These are phyloP conservation scores for Orchesella flavescens DNA, from an alignment of 2,888 invertebrate genomes.

Conservation along the genomic window DNA sequence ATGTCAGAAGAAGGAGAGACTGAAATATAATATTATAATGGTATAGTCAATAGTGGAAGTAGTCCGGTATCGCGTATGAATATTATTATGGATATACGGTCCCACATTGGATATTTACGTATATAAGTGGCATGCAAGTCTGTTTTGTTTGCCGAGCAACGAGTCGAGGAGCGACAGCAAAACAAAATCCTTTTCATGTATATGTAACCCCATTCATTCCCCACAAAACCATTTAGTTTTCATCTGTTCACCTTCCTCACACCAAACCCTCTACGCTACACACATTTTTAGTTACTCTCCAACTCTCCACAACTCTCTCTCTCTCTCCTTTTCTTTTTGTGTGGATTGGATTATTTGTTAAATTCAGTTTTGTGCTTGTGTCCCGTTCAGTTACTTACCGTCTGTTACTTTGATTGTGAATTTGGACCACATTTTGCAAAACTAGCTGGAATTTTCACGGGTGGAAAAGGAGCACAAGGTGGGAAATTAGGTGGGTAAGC, in stretches of 20 bases:
- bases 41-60: too few relatives aligned
- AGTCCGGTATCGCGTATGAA: too few relatives aligned
- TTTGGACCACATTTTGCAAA: conserved; percentile 26
- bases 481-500: neutral
- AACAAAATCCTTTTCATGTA: neutral
- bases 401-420: conserved; percentile 57
- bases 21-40: too few relatives aligned
- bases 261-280: too few relatives aligned
- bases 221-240: too few relatives aligned
- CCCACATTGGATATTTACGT: too few relatives aligned
- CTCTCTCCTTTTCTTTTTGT: conserved; percentile 13
- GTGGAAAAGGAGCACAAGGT: neutral
- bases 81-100: too few relatives aligned
- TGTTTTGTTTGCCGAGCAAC: conserved; percentile 27
- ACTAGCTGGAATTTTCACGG: conserved; percentile 7
- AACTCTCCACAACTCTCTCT: conserved; percentile 7
- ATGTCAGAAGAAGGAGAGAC: too few relatives aligned
- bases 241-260: conserved; percentile 20
- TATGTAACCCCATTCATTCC: neutral
- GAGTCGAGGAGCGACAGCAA: conserved; percentile 34
- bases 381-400: conserved; percentile 24
- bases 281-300: too few relatives aligned
- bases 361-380: neutral
- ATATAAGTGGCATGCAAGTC: too few relatives aligned
- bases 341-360: too few relatives aligned